Percentiles rank a stretch among this genome's conserved stretches.
Evolutionary conservation across 2,113 vertebrate species (phyloP).

Genomic region (Heptranchias perlo): DNA sequence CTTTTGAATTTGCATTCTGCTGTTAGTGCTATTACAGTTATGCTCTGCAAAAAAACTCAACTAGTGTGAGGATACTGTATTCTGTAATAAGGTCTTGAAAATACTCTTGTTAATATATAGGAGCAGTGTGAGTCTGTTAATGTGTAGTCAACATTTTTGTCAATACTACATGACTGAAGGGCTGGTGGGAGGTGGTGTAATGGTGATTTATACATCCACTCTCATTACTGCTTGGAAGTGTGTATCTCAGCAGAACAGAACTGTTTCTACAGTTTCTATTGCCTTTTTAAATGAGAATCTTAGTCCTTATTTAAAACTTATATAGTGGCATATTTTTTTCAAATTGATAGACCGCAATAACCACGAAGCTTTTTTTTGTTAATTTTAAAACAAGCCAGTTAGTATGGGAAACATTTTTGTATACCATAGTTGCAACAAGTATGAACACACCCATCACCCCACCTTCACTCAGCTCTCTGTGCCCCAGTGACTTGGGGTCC

Average conservation of each 20-base stretch:
- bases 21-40: not conserved
- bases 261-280: not conserved
- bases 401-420: not conserved
- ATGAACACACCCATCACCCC: not conserved
- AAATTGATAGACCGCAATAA: not conserved
- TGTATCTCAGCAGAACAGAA: not conserved
- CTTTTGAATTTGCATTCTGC: slow-evolving; percentile 6
- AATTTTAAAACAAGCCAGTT: not conserved
- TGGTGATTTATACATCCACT: not conserved
- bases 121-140: not conserved
- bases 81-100: not conserved
- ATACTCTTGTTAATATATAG: not conserved
- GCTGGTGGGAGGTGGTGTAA: not conserved
- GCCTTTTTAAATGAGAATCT: not conserved
- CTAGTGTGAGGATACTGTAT: not conserved
- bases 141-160: not conserved
- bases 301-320: not conserved
- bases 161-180: not conserved
- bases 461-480: not conserved
- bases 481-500: not conserved
- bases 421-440: not conserved
- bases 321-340: not conserved
- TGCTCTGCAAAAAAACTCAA: not conserved
- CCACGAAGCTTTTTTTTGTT: not conserved
- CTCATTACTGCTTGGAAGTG: not conserved